These are phyloP conservation scores for Eudyptes chrysolophus DNA, from an alignment of 2,113 vertebrate genomes.

Conservation along the genomic window DNA sequence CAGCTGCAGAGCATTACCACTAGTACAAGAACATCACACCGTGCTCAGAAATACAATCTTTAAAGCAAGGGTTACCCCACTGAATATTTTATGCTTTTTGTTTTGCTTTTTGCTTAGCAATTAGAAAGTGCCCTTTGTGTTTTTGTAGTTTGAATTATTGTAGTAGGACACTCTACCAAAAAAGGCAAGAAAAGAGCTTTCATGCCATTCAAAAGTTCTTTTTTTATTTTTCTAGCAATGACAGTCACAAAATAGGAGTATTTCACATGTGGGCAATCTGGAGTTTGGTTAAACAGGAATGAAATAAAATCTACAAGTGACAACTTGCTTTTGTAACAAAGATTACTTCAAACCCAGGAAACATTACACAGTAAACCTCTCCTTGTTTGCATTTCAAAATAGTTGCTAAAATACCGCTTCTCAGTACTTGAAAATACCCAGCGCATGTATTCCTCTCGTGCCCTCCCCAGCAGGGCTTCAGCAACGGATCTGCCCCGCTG, in stretches of 20 bases:
- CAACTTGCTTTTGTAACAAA: slow-evolving; percentile 2
- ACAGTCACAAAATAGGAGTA: neutral
- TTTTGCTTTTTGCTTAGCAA: neutral
- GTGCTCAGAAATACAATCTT: neutral
- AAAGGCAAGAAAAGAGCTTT: slow-evolving; percentile 33
- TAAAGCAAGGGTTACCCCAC: neutral
- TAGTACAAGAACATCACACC: neutral
- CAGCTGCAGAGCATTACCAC: neutral
- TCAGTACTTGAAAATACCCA: neutral
- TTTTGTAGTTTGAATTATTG: neutral
- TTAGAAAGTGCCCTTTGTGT: neutral
- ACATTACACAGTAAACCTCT: neutral
- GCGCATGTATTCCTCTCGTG: neutral
- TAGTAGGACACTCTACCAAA: neutral
- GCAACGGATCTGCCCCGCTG: neutral
- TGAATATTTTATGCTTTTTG: neutral
- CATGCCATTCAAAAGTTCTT: neutral
- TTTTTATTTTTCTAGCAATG: neutral
- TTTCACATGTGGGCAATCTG: neutral
- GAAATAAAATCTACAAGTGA: neutral
- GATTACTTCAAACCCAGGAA: slow-evolving; percentile 41
- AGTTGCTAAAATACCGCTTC: neutral
- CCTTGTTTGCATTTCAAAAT: neutral
- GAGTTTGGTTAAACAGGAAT: neutral
- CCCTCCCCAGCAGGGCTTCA: neutral